These are phyloP conservation scores for Conger conger DNA, from an alignment of 2,113 vertebrate genomes.

Conservation along the genomic window DNA sequence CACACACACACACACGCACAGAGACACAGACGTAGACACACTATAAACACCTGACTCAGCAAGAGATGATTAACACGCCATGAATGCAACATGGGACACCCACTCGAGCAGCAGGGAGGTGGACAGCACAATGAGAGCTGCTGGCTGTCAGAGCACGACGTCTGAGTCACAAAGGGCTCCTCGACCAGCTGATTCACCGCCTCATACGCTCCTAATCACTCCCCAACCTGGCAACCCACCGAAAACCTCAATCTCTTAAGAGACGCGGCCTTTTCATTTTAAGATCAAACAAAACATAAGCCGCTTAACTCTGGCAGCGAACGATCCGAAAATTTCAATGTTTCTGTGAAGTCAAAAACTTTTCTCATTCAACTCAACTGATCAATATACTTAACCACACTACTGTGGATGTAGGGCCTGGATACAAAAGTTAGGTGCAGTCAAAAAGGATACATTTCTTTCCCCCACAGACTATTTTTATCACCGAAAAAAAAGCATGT, in stretches of 20 bases:
- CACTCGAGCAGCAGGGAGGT: not conserved
- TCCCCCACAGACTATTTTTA: not conserved
- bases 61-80: slow-evolving; percentile 6
- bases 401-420: not conserved
- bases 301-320: not conserved
- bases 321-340: not conserved
- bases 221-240: not conserved
- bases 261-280: not conserved
- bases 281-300: not conserved
- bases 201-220: not conserved
- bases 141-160: not conserved
- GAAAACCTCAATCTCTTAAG: not conserved
- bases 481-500: not conserved
- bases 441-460: not conserved
- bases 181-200: not conserved
- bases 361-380: not conserved
- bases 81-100: not conserved
- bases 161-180: not conserved
- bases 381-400: not conserved
- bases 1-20: slow-evolving; percentile 7
- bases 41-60: slow-evolving; percentile 25
- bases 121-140: not conserved
- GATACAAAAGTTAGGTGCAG: not conserved
- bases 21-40: slow-evolving; percentile 19
- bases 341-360: not conserved